Evolutionary conservation across 2,888 invertebrate species (phyloP), one percentile per base, ranked within the genome.

Genomic region (Drosophila yooni): DNA sequence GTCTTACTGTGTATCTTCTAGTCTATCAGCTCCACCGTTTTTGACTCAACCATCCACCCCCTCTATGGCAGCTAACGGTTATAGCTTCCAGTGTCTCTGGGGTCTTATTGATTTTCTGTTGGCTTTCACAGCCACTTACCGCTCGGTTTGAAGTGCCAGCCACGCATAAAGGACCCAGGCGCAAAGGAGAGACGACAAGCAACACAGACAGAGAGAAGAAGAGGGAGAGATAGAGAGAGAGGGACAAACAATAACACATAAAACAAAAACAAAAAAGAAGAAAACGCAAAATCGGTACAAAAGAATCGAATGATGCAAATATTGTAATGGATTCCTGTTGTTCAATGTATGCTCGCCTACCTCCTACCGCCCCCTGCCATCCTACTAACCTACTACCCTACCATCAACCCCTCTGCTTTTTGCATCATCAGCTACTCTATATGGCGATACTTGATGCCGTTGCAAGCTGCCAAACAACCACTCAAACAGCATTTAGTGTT

Each of bases 61-160:
- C 46, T 51, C 31, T 27, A 29, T 25, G 27, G 11, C 54, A 31
- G 27, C 59, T 56, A 29, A 15, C 56, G 27, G 56, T 60, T 64
- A 64, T 79, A 69, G 73, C 79, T 74, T 75, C 56, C 61, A 64
- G 68, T 85, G 74, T 81, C 89, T 79, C 75, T 73, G 83, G 81
- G 71, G 76, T 56, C 89, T 89, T 85, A 85, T 85, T 89, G 84
- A 85, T 85, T 85, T 85, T 85, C 83, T 86, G 83, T 59, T 85
- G 78, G 88, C 80, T 79, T 82, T 82, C 80, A 71, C 83, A 82
- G 88, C 82, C 84, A 70, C 79, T 77, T 79, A 79, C 70, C 79
- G 74, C 79, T 79, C 62, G 74, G 74, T 57, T 77, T 79, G 79
- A 79, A 69, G 69, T 79, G 74, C 56, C 79, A 76, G 74, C 79